These are phyloP conservation scores for Chromoteleia sp. DNA, from an alignment of 2,888 invertebrate genomes.

Conservation along the genomic window DNA sequence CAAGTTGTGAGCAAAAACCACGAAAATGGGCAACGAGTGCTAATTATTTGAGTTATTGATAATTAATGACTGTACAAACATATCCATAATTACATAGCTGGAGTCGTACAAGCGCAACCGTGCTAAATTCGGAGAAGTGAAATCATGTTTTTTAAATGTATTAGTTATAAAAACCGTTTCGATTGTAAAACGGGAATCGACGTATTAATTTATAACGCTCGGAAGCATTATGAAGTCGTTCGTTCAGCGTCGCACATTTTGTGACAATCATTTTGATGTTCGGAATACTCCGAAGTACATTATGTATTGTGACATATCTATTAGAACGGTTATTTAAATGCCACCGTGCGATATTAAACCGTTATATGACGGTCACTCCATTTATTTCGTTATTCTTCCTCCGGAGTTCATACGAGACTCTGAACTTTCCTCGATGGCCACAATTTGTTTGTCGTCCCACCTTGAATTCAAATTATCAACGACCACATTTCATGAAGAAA, in stretches of 20 bases:
- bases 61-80: constrained; percentile 46
- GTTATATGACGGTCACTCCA: constrained; percentile 39
- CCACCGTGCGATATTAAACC: constrained; percentile 38
- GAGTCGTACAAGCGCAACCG: constrained; percentile 9
- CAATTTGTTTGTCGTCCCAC: no score
- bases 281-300: constrained; percentile 6
- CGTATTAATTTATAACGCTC: constrained; percentile 5
- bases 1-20: not conserved
- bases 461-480: no score
- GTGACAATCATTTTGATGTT: constrained; percentile 14
- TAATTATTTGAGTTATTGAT: constrained; percentile 33
- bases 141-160: constrained; percentile 31
- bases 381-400: constrained; percentile 41
- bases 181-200: constrained; percentile 3
- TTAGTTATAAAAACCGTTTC: constrained; percentile 18
- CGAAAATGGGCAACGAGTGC: not conserved
- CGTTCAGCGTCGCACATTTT: constrained; percentile 8
- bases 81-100: constrained; percentile 39
- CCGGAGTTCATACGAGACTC: not conserved
- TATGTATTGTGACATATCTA: constrained; percentile 37
- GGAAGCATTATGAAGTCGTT: constrained; percentile 3
- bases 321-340: constrained; percentile 47
- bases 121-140: constrained; percentile 31
- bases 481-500: no score
- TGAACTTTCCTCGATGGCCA: not conserved